phyloP scores from a whole-genome alignment of 1,140 invertebrate genomes.

The Anastrepha obliqua region DNA sequence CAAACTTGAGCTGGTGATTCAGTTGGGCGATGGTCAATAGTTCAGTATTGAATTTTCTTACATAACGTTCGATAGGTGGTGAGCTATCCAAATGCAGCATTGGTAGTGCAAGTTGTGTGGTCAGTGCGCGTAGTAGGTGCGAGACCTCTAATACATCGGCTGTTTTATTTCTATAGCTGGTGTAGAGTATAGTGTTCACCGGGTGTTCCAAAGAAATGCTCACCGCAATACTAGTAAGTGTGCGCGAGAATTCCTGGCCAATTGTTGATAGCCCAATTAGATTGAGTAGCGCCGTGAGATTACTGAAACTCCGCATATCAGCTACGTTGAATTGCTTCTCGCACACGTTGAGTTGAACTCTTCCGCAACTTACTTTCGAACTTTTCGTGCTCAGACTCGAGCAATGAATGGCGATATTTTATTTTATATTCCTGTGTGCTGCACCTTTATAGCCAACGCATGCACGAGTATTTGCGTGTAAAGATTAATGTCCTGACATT shows the following conservation, averaged over 20 bases:
- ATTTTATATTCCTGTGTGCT: too few relatives aligned
- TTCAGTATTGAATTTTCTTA: background rate
- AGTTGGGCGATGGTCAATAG: background rate
- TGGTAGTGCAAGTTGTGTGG: background rate
- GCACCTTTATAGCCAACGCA: too few relatives aligned
- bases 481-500: background rate
- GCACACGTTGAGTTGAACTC: too few relatives aligned
- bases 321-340: background rate
- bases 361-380: too few relatives aligned
- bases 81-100: background rate
- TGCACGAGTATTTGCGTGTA: background rate
- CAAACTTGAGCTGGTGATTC: background rate
- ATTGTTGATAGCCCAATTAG: background rate
- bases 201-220: background rate
- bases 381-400: too few relatives aligned
- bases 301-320: background rate
- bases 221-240: background rate
- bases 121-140: background rate
- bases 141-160: background rate
- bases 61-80: background rate
- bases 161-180: background rate
- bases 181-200: slow-evolving; percentile 7
- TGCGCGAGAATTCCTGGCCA: background rate
- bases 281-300: slow-evolving; percentile 28
- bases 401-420: too few relatives aligned